These are phyloP conservation scores for Ochropleura leucogaster DNA, from an alignment of 2,888 invertebrate species.

Conservation along the genomic window DNA sequence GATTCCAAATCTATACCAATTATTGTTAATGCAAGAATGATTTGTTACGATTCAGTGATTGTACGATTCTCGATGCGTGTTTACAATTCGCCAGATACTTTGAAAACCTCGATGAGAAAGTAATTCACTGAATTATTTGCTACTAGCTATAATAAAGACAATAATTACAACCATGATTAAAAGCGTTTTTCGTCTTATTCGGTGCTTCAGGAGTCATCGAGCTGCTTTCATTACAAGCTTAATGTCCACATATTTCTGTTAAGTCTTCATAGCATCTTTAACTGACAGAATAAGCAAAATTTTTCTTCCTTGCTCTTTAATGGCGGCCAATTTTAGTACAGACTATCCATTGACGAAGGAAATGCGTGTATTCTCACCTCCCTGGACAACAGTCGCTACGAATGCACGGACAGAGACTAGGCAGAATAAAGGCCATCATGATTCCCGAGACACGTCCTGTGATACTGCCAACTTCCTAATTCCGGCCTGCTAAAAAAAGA, in stretches of 20 bases:
- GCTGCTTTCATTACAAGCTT: background rate
- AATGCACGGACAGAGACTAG: too few species aligned
- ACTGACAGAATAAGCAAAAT: background rate
- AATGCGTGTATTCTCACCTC: background rate
- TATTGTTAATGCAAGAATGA: background rate
- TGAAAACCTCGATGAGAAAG: background rate
- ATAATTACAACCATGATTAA: background rate
- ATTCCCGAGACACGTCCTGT: too few species aligned
- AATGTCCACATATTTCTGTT: background rate
- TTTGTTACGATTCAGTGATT: conserved; percentile 40
- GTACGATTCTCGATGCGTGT: conserved; percentile 31
- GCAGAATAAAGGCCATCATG: too few species aligned
- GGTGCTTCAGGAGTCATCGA: background rate
- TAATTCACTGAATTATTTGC: conserved; percentile 11
- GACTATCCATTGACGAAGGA: background rate
- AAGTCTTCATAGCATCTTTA: background rate
- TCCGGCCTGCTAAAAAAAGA: background rate
- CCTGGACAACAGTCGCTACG: background rate
- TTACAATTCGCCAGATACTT: background rate
- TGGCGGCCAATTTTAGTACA: background rate
- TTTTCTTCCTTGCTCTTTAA: background rate
- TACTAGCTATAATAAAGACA: background rate
- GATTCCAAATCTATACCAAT: conserved; percentile 9
- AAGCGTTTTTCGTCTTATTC: background rate
- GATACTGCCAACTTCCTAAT: background rate